These are phyloP conservation scores for Terebella lapidaria DNA, from an alignment of 2,888 invertebrate species.

Conservation along the genomic window DNA sequence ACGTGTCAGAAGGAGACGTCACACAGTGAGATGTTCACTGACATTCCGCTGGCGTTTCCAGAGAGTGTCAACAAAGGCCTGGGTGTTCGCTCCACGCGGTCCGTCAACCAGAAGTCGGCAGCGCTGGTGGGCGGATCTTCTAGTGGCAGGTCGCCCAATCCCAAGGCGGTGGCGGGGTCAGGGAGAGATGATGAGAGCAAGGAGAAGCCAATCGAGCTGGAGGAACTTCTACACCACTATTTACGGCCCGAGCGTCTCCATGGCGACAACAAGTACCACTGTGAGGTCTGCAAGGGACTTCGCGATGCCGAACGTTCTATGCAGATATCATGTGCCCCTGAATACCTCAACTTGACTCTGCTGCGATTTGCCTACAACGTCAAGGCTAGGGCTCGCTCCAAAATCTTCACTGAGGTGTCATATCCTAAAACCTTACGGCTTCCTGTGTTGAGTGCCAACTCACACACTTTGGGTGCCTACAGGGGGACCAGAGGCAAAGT, in stretches of 20 bases:
- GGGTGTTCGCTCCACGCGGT: conserved; percentile 21
- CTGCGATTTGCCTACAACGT: conserved; percentile 75
- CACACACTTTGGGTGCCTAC: conserved; percentile 11
- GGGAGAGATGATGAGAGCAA: not conserved
- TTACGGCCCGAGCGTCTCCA: conserved; percentile 71
- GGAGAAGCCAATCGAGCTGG: conserved; percentile 57
- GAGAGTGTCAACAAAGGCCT: conserved; percentile 24
- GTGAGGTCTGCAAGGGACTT: conserved; percentile 69
- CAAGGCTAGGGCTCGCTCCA: conserved; percentile 70
- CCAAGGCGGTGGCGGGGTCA: not conserved
- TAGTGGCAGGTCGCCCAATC: not conserved
- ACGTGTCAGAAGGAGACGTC: conserved; percentile 69
- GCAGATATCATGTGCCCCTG: conserved; percentile 68
- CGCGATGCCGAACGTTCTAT: conserved; percentile 73
- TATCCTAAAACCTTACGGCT: conserved; percentile 48
- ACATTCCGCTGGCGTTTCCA: conserved; percentile 59
- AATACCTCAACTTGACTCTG: conserved; percentile 72
- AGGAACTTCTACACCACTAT: conserved; percentile 71
- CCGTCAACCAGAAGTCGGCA: not conserved
- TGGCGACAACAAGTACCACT: conserved; percentile 78
- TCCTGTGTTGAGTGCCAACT: conserved; percentile 29
- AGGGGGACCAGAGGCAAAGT: not conserved
- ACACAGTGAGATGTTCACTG: conserved; percentile 74
- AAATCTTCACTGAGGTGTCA: conserved; percentile 62
- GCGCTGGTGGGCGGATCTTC: not conserved